These are phyloP conservation scores for Fabriciana adippe DNA, from an alignment of 2,888 invertebrate species.

Conservation along the genomic window DNA sequence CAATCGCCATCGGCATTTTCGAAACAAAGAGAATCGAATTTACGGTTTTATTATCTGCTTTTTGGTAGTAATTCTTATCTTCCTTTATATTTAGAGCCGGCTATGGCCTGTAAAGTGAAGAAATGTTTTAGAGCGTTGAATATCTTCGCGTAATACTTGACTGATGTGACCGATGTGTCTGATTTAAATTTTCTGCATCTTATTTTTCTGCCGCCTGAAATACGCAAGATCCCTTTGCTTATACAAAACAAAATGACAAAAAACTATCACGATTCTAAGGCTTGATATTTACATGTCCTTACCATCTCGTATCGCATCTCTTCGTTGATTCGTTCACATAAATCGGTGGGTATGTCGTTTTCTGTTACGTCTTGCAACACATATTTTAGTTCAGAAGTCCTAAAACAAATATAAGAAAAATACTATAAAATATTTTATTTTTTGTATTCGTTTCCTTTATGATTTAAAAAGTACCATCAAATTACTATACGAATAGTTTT, in stretches of 20 bases:
- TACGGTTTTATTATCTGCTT: slow-evolving; percentile 21
- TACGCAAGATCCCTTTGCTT: slow-evolving; percentile 47
- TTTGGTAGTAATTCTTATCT: slow-evolving; percentile 52
- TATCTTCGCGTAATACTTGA: slow-evolving; percentile 75
- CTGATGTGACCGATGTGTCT: slow-evolving; percentile 70
- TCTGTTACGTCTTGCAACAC: slow-evolving; percentile 95
- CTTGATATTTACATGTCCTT: slow-evolving; percentile 81
- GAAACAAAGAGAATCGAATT: slow-evolving; percentile 29
- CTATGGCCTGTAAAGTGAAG: slow-evolving; percentile 77
- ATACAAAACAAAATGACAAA: slow-evolving; percentile 45
- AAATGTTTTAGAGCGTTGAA: slow-evolving; percentile 78
- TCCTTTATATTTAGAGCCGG: slow-evolving; percentile 76
- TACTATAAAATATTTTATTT: not conserved
- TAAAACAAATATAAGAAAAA: slow-evolving; percentile 44
- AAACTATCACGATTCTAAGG: slow-evolving; percentile 40
- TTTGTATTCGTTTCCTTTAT: too few species aligned
- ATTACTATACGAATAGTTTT: too few species aligned
- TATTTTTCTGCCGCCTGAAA: slow-evolving; percentile 80
- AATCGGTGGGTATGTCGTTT: slow-evolving; percentile 94
- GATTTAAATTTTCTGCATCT: slow-evolving; percentile 76
- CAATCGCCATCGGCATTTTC: slow-evolving; percentile 42
- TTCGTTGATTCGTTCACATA: slow-evolving; percentile 93
- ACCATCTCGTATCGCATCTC: slow-evolving; percentile 96
- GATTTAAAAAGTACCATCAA: too few species aligned
- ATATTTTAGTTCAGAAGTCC: slow-evolving; percentile 91